phyloP scores from a whole-genome alignment of 2,888 invertebrate genomes.

The Limnephilus rhombicus region DNA sequence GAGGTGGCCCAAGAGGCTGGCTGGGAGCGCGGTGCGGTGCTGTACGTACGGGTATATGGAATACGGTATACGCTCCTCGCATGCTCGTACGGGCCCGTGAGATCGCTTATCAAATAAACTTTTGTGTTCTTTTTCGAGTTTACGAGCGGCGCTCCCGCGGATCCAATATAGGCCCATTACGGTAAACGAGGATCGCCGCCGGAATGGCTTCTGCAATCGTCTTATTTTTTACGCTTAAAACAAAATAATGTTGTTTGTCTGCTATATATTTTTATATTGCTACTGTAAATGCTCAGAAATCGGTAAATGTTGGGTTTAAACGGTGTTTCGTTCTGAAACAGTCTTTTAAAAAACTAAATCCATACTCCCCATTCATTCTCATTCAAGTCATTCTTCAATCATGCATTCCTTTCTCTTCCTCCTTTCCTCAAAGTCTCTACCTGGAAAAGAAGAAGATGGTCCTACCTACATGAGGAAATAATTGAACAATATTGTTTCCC shows the following conservation, averaged over 20 bases:
- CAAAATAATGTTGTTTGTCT: background rate
- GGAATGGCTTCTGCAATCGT: background rate
- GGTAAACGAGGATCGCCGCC: background rate
- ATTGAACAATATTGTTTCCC: too few species aligned
- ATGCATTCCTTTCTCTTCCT: too few species aligned
- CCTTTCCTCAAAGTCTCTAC: too few species aligned
- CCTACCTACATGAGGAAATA: too few species aligned
- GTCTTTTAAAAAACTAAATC: too few species aligned
- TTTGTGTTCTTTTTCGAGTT: background rate
- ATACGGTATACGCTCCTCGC: background rate
- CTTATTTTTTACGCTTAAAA: too few species aligned
- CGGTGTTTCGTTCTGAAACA: too few species aligned
- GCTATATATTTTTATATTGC: background rate
- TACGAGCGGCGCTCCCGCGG: background rate
- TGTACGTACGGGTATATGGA: background rate
- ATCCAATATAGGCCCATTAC: constrained; percentile 14
- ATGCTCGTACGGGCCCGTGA: background rate
- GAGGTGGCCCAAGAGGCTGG: background rate
- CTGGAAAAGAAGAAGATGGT: too few species aligned
- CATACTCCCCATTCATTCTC: too few species aligned
- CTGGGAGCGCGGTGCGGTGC: background rate
- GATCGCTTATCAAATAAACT: constrained; percentile 31
- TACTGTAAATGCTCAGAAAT: background rate
- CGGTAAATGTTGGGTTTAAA: background rate
- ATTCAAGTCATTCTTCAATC: too few species aligned